Evolutionary conservation across 2,113 vertebrate genomes (phyloP).

Genomic region (Rhinogobius similis): DNA sequence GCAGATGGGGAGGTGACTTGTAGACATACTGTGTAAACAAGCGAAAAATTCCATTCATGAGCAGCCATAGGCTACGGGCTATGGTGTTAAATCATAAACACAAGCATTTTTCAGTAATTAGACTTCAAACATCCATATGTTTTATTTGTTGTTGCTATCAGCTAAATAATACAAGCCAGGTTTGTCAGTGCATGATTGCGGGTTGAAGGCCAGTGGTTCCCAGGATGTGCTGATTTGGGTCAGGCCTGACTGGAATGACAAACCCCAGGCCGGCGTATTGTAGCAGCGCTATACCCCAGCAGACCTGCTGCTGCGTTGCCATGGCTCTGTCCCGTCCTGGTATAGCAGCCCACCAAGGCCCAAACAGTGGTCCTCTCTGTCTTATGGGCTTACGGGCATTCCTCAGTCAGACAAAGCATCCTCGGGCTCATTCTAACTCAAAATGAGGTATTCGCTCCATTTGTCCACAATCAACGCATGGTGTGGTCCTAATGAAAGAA

Average conservation of each 20-base stretch:
- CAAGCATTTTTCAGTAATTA: slow-evolving; percentile 55
- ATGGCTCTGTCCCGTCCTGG: slow-evolving; percentile 72
- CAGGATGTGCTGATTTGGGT: slow-evolving; percentile 75
- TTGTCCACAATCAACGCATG: slow-evolving; percentile 70
- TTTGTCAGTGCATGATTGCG: slow-evolving; percentile 30
- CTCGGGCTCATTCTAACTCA: slow-evolving; percentile 58
- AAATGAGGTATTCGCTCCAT: slow-evolving; percentile 72
- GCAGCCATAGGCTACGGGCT: slow-evolving; percentile 45
- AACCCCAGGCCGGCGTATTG: slow-evolving; percentile 60
- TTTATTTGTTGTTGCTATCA: slow-evolving; percentile 56
- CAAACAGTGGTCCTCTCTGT: slow-evolving; percentile 68
- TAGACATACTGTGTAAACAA: slow-evolving; percentile 56
- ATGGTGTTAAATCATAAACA: slow-evolving; percentile 54
- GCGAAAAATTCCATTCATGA: slow-evolving; percentile 51
- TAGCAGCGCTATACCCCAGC: slow-evolving; percentile 58
- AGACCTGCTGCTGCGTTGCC: slow-evolving; percentile 75
- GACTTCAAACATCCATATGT: slow-evolving; percentile 68
- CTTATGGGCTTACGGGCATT: slow-evolving; percentile 65
- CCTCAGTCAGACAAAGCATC: slow-evolving; percentile 63
- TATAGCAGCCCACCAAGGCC: slow-evolving; percentile 70
- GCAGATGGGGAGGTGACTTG: slow-evolving; percentile 47
- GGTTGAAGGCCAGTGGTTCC: slow-evolving; percentile 56
- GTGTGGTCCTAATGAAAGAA: slow-evolving; percentile 71
- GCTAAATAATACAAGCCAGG: slow-evolving; percentile 42
- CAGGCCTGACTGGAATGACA: slow-evolving; percentile 81